Evolutionary conservation across 2,113 vertebrate species (phyloP), one percentile per base, ranked within the genome.

Genomic region (Mungos mungo): DNA sequence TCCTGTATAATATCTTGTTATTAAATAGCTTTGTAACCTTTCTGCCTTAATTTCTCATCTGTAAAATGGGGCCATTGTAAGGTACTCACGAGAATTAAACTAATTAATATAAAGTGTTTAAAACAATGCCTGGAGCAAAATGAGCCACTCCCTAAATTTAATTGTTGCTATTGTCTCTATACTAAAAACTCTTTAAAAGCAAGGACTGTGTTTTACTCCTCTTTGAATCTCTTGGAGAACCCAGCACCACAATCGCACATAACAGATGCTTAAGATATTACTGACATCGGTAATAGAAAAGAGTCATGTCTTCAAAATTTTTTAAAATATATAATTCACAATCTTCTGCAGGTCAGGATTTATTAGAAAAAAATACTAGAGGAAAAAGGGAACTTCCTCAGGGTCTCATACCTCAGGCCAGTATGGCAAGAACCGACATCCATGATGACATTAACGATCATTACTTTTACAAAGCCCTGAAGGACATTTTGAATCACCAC

Each of bases 51-150:
- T 82, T n/a, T 97, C 41, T 76, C 23, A 45, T 77, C 66, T 41
- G 16, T 54, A 82, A 90, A 93, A 93, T 13, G 21, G 11, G 77
- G 6, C 0, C 7, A 16, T 81, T 84, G 19, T 71, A 92, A 18
- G 23, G 27, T 65, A 81, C 47, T 71, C 41, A 27, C 16, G 63
- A 71, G 50, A 77, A 83, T 74, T 83, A 88, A 68, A 71, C 63
- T 19, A 77, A 84, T 45, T 71, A 25, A 71, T 50, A 23, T 81
- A 60, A 50, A 91, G 63, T 84, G 50, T 95, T 95, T 93, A 95
- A 65, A 84, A 85, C n/a, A 95, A 47, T 60, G 27, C 5, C 60
- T 76, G 33, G 38, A 66, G 33, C 27, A 74, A 71, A 69, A 69
- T 12, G 57, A 92, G 18, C 15, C n/a, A 31, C 38, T 79, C 21